Evolutionary conservation across 2,888 invertebrate genomes (phyloP), one percentile per base, ranked within the genome.

Genomic region (Callyntrura guangdongensis): DNA sequence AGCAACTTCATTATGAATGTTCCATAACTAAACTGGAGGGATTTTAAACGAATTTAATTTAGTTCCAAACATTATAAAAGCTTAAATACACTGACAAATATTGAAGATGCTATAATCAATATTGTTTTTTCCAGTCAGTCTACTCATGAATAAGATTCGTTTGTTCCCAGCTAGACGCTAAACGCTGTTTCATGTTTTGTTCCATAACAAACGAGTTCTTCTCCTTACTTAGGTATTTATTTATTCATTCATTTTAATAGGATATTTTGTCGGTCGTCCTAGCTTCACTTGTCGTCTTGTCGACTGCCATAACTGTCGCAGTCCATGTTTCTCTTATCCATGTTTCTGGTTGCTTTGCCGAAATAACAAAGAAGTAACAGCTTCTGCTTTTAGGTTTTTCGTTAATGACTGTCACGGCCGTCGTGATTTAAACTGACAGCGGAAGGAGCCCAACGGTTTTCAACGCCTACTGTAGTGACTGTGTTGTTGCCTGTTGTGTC

Each of bases 371-470:
- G 6, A 25, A 1, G 2, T 36, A 4, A 20, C 77, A 25, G 53
- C 25, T 53, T 14, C 53, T 9, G 20, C 67, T 36, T 36, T 36
- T 36, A 49, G 14, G 56, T 83, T 47, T 67, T 49, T 4, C 49
- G 67, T 5, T 14, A 25, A 17, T 27, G 25, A 77, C 53, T 56
- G 77, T 61, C 67, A 67, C 17, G 47, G 82, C 20, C 61, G 45
- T 69, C 83, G 85, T 91, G 92, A 94, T 94, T 69, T 89, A 91
- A 92, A 88, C 92, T 93, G 94, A 94, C 94, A 94, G 94, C 93
- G 94, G 94, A 94, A 94, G 93, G 91, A 92, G 91, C 45, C 92
- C 92, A 92, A 92, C 83, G 88, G 89, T 87, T 92, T 92, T 92
- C 91, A 92, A 89, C 91, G 84, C 91, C 90, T 90, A 82, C 59